Percentiles rank a stretch among this genome's conserved stretches.
phyloP scores from a whole-genome alignment of 2,888 invertebrate genomes.

The Embidobia sp. region DNA sequence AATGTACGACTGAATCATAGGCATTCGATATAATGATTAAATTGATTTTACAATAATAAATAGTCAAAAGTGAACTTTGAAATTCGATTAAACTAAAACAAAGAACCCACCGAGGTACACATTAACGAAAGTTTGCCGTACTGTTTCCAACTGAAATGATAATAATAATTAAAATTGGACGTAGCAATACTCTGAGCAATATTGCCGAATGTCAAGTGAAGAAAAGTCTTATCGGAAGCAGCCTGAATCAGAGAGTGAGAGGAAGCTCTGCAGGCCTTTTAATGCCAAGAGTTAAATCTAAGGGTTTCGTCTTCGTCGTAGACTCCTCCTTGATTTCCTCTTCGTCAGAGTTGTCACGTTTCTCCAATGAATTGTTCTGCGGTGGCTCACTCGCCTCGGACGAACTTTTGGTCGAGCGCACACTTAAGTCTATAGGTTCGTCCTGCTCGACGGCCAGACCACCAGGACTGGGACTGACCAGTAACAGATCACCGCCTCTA shows the following conservation, averaged over 20 bases:
- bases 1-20: too few species aligned
- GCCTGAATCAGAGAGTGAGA: conserved; percentile 59
- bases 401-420: conserved; percentile 75
- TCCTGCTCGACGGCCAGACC: conserved; percentile 84
- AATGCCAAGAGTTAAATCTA: conserved; percentile 77
- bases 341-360: conserved; percentile 44
- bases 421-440: conserved; percentile 90
- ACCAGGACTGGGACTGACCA: conserved; percentile 80
- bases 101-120: too few species aligned
- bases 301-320: conserved; percentile 76
- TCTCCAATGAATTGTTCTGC: conserved; percentile 51
- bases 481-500: conserved; percentile 78
- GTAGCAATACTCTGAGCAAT: too few species aligned
- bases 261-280: conserved; percentile 76
- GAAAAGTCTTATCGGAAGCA: conserved; percentile 39
- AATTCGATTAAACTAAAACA: too few species aligned
- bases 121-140: too few species aligned
- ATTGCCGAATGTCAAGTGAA: too few species aligned
- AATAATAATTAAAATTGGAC: too few species aligned
- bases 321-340: conserved; percentile 67
- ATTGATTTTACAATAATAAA: too few species aligned
- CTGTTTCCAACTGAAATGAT: too few species aligned
- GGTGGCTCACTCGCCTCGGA: conserved; percentile 70
- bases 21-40: too few species aligned
- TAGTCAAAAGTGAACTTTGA: too few species aligned